Percentiles rank a stretch among this genome's conserved stretches.
These are phyloP conservation scores for Dicerorhinus sumatrensis DNA, from an alignment of 2,113 vertebrate species.

Conservation along the genomic window DNA sequence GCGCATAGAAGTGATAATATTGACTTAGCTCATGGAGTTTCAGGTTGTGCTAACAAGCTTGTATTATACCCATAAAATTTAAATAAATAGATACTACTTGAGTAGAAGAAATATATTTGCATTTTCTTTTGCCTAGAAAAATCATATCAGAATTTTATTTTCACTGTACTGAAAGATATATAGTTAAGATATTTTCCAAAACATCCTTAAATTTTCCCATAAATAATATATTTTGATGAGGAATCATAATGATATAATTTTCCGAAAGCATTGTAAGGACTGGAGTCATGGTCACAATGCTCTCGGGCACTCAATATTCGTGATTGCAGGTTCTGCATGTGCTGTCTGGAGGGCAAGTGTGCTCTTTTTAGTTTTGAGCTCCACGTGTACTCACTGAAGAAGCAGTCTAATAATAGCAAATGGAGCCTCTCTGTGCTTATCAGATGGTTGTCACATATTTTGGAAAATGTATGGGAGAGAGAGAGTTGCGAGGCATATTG, in stretches of 20 bases:
- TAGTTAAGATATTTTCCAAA: neutral
- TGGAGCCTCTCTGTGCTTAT: neutral
- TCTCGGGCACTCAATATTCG: neutral
- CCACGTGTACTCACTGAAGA: neutral
- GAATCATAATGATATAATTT: neutral
- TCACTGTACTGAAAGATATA: neutral
- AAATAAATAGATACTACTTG: neutral
- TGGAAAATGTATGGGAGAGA: neutral
- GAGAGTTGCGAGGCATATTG: neutral
- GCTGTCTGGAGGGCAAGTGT: too few relatives aligned
- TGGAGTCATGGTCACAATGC: neutral
- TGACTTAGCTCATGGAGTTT: neutral
- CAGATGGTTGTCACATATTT: neutral
- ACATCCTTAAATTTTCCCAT: neutral
- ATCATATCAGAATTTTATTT: neutral
- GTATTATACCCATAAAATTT: neutral
- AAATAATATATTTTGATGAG: neutral
- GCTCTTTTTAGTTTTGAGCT: neutral
- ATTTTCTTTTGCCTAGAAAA: constrained; percentile 40
- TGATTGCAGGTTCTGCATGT: accelerated
- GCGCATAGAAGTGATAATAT: neutral
- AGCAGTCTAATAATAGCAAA: neutral
- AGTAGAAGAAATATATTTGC: neutral
- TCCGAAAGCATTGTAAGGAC: neutral
- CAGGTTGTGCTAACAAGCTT: neutral